A percentile compares a stretch with the other conserved stretches of the same genome.
These are phyloP conservation scores for Elgaria multicarinata DNA, from an alignment of 2,113 vertebrate species.

Conservation along the genomic window DNA sequence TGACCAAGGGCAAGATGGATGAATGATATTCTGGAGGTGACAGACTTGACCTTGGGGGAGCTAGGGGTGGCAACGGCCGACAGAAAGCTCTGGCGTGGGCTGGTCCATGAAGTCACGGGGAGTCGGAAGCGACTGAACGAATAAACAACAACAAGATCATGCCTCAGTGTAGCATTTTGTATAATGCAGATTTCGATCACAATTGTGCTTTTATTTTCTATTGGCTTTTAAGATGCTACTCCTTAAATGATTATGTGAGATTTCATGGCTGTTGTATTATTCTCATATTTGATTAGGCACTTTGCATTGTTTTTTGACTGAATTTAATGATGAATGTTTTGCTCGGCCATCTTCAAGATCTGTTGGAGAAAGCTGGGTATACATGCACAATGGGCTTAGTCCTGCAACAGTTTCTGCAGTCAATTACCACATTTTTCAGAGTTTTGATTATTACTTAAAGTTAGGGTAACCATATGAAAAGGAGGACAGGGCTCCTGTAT, in stretches of 20 bases:
- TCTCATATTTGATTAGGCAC: background rate
- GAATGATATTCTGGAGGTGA: no score
- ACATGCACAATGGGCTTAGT: background rate
- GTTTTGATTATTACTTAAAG: no score
- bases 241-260: background rate
- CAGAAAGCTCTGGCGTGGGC: no score
- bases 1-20: no score
- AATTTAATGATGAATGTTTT: background rate
- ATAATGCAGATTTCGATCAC: background rate
- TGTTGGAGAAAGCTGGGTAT: background rate
- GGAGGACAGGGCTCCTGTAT: no score
- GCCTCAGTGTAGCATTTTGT: background rate
- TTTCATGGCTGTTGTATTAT: background rate
- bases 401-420: background rate
- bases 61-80: no score
- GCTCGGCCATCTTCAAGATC: background rate
- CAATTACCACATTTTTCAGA: background rate
- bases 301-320: background rate
- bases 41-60: no score
- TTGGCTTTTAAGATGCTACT: background rate
- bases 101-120: no score
- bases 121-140: no score
- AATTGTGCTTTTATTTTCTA: background rate
- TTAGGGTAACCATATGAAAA: no score
- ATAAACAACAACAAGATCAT: no score